Evolutionary conservation across 2,888 invertebrate genomes (phyloP).

Genomic region (Melinopterus prodromus): DNA sequence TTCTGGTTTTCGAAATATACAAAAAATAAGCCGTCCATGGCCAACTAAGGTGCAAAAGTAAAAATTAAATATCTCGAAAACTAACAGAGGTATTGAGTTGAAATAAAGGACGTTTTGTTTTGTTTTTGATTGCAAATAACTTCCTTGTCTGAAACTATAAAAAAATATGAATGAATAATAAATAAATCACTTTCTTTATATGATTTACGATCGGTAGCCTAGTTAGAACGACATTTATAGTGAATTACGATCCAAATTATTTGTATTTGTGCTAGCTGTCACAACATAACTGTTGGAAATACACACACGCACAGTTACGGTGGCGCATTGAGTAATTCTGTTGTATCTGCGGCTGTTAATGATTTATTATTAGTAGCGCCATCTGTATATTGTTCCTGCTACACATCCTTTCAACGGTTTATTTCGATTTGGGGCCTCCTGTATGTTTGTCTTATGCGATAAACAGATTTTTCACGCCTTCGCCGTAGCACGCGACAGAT

Average conservation of each 20-base stretch:
- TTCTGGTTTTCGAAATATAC: no score
- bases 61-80: no score
- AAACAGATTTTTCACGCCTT: constrained; percentile 20
- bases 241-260: not conserved
- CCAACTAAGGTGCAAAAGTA: no score
- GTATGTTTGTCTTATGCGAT: constrained; percentile 31
- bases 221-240: not conserved
- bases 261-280: not conserved
- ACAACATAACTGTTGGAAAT: constrained; percentile 23
- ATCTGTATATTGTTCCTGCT: constrained; percentile 32
- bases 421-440: constrained; percentile 36
- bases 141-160: no score
- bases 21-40: no score
- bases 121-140: no score
- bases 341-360: constrained; percentile 34
- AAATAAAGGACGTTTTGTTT: no score
- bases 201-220: no score
- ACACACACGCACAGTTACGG: constrained; percentile 14
- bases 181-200: no score
- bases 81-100: no score
- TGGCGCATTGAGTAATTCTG: not conserved
- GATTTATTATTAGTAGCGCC: constrained; percentile 42
- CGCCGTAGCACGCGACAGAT: constrained; percentile 6
- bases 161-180: no score
- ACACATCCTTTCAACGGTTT: constrained; percentile 41